These are phyloP conservation scores for Oasisia sp. DNA, from an alignment of 2,888 invertebrate genomes.

Conservation along the genomic window DNA sequence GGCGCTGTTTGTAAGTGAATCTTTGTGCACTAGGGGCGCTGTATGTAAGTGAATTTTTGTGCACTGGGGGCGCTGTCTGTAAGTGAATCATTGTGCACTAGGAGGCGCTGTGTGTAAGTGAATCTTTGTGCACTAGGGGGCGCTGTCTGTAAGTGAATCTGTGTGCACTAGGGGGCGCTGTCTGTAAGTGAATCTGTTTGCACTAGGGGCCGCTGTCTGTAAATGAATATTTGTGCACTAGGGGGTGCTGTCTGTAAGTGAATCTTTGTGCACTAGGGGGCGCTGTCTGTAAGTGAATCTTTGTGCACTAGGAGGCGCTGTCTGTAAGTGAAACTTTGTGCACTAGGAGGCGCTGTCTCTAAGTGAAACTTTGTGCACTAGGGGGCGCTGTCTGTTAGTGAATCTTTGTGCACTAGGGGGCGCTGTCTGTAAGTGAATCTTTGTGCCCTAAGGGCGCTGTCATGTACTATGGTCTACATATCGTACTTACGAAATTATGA, in stretches of 20 bases:
- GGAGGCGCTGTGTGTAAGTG: background rate
- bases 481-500: too few species aligned
- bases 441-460: too few species aligned
- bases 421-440: background rate
- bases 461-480: too few species aligned
- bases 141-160: background rate
- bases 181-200: background rate
- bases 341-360: too few species aligned
- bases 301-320: too few species aligned
- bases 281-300: background rate
- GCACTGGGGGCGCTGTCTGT: too few species aligned
- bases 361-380: background rate
- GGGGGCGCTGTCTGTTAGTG: background rate
- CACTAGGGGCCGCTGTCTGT: too few species aligned
- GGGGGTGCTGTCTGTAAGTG: background rate
- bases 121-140: background rate
- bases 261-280: background rate
- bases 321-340: background rate
- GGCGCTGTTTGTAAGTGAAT: background rate
- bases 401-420: background rate
- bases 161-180: too few species aligned
- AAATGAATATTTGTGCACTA: background rate
- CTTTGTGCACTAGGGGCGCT: too few species aligned
- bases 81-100: background rate
- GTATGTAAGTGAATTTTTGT: background rate